Evolutionary conservation across 2,888 invertebrate genomes (phyloP), one percentile per base, ranked within the genome.

Genomic region (Hirtodrosophila cameraria): DNA sequence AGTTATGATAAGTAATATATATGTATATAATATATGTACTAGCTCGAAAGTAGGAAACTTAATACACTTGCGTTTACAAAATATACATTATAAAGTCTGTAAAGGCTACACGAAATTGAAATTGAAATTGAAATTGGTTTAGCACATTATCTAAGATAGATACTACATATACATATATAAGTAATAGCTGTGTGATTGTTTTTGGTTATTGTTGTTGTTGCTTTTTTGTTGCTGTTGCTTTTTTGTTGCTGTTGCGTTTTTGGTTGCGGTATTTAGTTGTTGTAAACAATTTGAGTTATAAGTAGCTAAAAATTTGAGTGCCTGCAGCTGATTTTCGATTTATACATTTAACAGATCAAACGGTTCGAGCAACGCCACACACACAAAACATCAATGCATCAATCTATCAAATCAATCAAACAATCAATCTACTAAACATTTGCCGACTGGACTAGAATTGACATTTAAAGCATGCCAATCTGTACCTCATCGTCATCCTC

Each of bases 401-500:
- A 43, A 31, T 46, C 18, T 12, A 39, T 52, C 28, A 28, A 20
- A 52, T 35, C 31, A 25, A 27, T 27, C 27, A 45, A 35, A 53
- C 48, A 43, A 54, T 62, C 64, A 55, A 64, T 62, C 52, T 36
- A 57, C 52, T 36, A 48, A 65, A 41, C 41, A 64, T 50, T 55
- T 50, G 36, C 48, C 25, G 59, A 55, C 64, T 50, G 48, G 52
- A 57, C 54, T 39, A 55, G 49, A 49, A 35, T 59, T 66, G 69
- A 68, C 73, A 54, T 75, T 86, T 89, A 90, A 78, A 90, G 88
- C 74, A 83, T 88, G 87, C 90, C 90, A 88, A 89, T 88, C 84
- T 90, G 89, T 90, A 91, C 90, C 91, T 91, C 89, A 78, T 91
- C 90, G 62, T 90, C 88, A 61, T 89, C 90, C 39, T 88, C 78